Conservation (phyloP, 1,140 invertebrate species). For the Argopecten irradians region DNA sequence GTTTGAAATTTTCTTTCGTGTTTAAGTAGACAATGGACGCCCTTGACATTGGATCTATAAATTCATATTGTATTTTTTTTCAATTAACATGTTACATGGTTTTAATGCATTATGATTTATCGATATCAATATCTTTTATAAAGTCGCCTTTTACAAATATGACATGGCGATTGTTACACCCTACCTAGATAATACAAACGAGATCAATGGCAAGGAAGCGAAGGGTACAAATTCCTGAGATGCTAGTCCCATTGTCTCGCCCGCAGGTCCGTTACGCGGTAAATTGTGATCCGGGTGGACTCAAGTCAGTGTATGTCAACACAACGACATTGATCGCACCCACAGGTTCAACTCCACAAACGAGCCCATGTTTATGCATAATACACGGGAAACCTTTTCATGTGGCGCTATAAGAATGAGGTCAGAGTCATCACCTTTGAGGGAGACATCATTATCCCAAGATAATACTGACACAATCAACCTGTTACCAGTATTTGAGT, state of each 20-base stretch:
- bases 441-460: neutral
- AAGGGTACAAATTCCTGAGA: neutral
- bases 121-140: neutral
- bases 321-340: neutral
- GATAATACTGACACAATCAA: neutral
- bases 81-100: neutral
- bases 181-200: neutral
- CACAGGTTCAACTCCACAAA: conserved; percentile 13
- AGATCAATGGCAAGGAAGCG: neutral
- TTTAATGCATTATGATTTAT: neutral
- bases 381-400: conserved; percentile 11
- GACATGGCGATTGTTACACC: neutral
- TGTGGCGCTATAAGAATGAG: neutral
- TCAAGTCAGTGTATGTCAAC: conserved; percentile 20
- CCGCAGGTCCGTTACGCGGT: neutral
- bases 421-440: neutral
- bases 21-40: neutral
- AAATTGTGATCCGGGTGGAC: neutral
- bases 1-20: neutral
- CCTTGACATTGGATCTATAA: neutral
- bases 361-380: neutral
- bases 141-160: neutral
- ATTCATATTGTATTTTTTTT: neutral
- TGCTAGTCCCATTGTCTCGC: conserved; percentile 7
- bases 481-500: neutral